Percentiles rank a stretch among this genome's conserved stretches.
Evolutionary conservation across 2,888 invertebrate genomes (phyloP).

Genomic region (Acanthosepion lycidas): DNA sequence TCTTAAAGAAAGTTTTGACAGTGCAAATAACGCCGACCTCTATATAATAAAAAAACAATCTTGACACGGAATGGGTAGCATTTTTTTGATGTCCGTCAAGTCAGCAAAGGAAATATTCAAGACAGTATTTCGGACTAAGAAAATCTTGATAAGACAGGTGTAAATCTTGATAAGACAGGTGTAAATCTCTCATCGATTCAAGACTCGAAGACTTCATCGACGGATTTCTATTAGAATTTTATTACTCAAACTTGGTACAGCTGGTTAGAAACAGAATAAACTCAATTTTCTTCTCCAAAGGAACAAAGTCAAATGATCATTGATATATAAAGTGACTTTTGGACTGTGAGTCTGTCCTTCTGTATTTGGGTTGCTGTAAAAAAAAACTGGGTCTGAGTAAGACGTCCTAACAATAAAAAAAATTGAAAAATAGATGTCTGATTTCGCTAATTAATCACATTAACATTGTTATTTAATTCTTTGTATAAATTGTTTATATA

Average conservation of each 20-base stretch:
- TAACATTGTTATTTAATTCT: too few species aligned
- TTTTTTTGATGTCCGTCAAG: neutral
- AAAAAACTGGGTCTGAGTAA: too few species aligned
- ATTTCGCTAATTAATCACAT: too few species aligned
- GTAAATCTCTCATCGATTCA: neutral
- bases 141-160: constrained; percentile 4
- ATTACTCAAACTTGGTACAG: neutral
- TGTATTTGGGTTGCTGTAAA: too few species aligned
- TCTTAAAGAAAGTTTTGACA: neutral
- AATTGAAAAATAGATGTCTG: too few species aligned
- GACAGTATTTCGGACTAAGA: neutral
- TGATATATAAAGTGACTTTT: too few species aligned
- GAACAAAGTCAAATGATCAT: too few species aligned
- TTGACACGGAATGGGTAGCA: neutral
- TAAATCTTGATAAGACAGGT: neutral
- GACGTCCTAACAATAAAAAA: too few species aligned
- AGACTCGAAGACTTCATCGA: neutral
- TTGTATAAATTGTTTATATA: too few species aligned
- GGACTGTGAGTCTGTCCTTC: too few species aligned
- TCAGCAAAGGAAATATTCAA: neutral
- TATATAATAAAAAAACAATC: neutral
- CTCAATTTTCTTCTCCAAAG: neutral
- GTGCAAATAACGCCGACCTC: neutral
- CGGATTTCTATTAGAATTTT: neutral
- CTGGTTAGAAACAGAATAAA: neutral